phyloP scores from a whole-genome alignment of 2,888 invertebrate species.

The Xestia xanthographa region DNA sequence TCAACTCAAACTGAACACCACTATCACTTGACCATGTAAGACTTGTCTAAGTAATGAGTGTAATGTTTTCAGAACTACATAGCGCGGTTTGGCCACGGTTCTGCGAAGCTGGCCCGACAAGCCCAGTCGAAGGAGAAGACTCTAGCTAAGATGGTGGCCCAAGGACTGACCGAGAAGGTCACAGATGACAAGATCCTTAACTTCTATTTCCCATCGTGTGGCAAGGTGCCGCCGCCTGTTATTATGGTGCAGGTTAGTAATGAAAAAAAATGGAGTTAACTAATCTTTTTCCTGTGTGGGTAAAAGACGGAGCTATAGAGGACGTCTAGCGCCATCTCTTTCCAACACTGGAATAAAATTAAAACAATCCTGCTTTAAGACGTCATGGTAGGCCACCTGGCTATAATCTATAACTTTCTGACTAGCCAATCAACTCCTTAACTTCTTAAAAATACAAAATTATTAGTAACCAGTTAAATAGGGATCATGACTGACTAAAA shows the following conservation, averaged over 20 bases:
- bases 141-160: constrained; percentile 99
- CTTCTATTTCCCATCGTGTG: constrained; percentile 99
- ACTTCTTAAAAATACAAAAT: neutral
- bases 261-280: no score
- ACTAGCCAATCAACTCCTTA: neutral
- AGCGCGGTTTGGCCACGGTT: constrained; percentile 99
- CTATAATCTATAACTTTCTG: neutral
- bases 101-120: constrained; percentile 99
- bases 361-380: no score
- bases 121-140: constrained; percentile 99
- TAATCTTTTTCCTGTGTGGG: no score
- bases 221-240: constrained; percentile 99
- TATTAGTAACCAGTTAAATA: neutral
- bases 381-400: no score
- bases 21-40: neutral
- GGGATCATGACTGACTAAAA: no score
- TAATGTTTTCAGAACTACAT: constrained; percentile 95
- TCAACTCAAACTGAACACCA: constrained; percentile 2
- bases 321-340: no score
- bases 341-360: no score
- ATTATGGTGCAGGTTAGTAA: constrained; percentile 98
- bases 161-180: constrained; percentile 99
- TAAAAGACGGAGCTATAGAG: no score
- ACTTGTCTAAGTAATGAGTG: neutral
- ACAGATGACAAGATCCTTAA: constrained; percentile 96